A percentile compares a stretch with the other conserved stretches of the same genome.
phyloP scores from a whole-genome alignment of 2,113 vertebrate genomes.

The Nothobranchius kuhntae region DNA sequence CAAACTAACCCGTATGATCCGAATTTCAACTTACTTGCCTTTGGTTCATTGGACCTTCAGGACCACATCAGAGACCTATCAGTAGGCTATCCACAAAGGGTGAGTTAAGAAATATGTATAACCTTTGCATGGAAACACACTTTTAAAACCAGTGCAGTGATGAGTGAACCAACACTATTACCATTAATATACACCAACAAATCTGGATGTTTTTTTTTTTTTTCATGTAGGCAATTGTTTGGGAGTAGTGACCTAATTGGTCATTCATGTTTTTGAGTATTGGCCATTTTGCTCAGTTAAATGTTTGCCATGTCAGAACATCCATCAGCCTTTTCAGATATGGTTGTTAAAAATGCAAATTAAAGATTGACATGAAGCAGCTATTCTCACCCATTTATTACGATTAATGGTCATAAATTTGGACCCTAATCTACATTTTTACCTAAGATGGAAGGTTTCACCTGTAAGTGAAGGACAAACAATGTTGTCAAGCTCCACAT shows the following conservation, averaged over 20 bases:
- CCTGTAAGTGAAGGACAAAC: slow-evolving; percentile 24
- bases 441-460: not conserved
- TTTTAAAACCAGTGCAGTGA: no score
- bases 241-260: not conserved
- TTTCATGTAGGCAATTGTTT: not conserved
- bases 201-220: not conserved
- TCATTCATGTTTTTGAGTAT: not conserved
- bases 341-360: not conserved
- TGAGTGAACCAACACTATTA: no score
- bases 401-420: slow-evolving; percentile 15
- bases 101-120: no score
- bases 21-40: no score
- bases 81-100: no score
- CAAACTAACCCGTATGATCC: no score
- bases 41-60: no score
- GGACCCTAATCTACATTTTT: slow-evolving; percentile 5
- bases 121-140: no score
- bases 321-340: not conserved
- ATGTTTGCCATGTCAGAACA: not conserved
- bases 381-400: not conserved
- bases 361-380: not conserved
- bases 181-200: not conserved
- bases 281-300: not conserved
- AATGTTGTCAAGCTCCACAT: slow-evolving; percentile 21
- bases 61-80: no score